Evolutionary conservation across 2,797 vertebrate species (phyloP).

Genomic region (Chelon auratus): DNA sequence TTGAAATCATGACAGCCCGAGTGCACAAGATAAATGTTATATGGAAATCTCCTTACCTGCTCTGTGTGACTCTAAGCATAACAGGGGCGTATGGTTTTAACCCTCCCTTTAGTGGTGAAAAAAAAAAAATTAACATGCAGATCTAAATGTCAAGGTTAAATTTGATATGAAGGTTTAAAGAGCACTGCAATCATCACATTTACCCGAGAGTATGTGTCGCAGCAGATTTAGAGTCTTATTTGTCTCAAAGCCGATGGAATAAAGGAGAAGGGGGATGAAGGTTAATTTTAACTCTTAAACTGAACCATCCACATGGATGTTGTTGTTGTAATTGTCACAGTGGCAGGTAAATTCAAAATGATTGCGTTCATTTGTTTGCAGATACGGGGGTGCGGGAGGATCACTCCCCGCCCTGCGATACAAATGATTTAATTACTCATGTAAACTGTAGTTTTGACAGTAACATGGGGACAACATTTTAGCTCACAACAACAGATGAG

Average conservation of each 20-base stretch:
- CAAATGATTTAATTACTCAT: conserved; percentile 35
- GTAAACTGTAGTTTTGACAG: conserved; percentile 16
- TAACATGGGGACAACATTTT: conserved; percentile 9
- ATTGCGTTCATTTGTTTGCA: conserved; percentile 48
- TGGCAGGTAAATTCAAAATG: conserved; percentile 42
- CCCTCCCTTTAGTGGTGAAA: conserved; percentile 23
- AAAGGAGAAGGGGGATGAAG: conserved; percentile 4
- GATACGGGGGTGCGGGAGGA: conserved; percentile 2
- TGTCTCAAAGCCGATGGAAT: conserved; percentile 35
- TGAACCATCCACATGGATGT: conserved; percentile 45
- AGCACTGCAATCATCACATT: conserved; percentile 45
- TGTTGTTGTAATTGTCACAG: conserved; percentile 35
- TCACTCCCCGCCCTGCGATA: conserved; percentile 12
- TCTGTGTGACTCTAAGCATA: conserved; percentile 23
- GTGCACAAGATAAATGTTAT: conserved; percentile 29
- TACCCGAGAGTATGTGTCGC: conserved; percentile 54
- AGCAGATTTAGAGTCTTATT: conserved; percentile 52
- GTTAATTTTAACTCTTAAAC: conserved; percentile 57
- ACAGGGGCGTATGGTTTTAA: conserved; percentile 24
- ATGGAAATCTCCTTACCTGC: conserved; percentile 20
- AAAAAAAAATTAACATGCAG: conserved; percentile 48
- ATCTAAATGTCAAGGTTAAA: conserved; percentile 60
- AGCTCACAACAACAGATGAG: not conserved
- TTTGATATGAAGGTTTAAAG: conserved; percentile 52
- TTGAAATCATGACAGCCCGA: not conserved